Evolutionary conservation across 2,888 invertebrate species (phyloP), one percentile per base, ranked within the genome.

Genomic region (Meiosimyza platycephala): DNA sequence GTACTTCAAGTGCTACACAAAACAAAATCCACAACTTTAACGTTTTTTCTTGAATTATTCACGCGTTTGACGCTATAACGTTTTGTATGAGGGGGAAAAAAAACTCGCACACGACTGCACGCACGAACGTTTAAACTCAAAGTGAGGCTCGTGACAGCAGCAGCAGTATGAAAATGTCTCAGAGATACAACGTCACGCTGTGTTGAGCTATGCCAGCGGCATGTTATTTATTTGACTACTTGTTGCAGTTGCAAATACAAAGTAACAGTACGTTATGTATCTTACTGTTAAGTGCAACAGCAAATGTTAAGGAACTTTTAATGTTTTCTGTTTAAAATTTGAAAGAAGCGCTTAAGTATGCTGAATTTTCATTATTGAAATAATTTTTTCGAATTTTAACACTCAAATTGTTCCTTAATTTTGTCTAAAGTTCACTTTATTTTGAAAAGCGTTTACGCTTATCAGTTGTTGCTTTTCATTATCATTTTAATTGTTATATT

Each of bases 41-140:
- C 40, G 9, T 40, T 40, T 40, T 7, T 9, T 40, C 9, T 40
- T 40, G 9, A 40, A 40, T 6, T 40, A 40, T 9, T 9, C 40
- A 40, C 40, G 40, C 40, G 40, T 2, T 40, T 40, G 40, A 6
- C 9, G 40, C 9, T 40, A 40, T 3, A 4, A 40, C 9, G 40
- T 40, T 40, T 40, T 40, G 40, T 40, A 40, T 40, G 9, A 3
- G 6, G 28, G 33, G 28, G 9, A 16, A n/a, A 6, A 16, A 68
- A 28, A 68, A 47, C 48, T 13, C n/a, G 7, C 60, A 40, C 40
- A 60, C 63, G 70, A 15, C 63, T 63, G 52, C 47, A 70, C 70
- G 63, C 62, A 70, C 70, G 70, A 70, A 70, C 62, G 62, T 40
- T 70, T 70, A 52, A 63, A 70, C 70, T 70, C 62, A 18, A 52